Percentiles rank a stretch among this genome's conserved stretches.
phyloP scores from a whole-genome alignment of 2,113 vertebrate species.

The Cynocephalus volans region DNA sequence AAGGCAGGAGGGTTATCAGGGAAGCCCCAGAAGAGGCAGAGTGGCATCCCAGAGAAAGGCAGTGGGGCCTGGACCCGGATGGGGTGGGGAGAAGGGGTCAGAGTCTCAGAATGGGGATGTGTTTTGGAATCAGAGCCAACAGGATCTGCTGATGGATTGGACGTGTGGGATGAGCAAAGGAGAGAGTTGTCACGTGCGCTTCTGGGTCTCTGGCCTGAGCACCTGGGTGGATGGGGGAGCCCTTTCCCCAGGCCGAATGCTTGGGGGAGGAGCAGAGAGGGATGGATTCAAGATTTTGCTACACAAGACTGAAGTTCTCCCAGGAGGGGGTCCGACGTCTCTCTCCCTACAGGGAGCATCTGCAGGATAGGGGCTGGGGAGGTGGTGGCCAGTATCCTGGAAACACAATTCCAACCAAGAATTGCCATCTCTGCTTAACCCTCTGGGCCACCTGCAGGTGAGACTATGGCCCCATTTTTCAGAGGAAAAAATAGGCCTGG shows the following conservation, averaged over 20 bases:
- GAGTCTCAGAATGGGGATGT: constrained; percentile 39
- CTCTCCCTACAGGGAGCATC: not conserved
- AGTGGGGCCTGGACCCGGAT: not conserved
- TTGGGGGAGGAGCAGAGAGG: not conserved
- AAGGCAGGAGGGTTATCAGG: not conserved
- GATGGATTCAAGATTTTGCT: not conserved
- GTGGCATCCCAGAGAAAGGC: not conserved
- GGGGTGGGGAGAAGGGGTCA: not conserved
- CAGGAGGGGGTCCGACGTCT: not conserved
- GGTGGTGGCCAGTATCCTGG: not conserved
- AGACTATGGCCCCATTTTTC: not conserved
- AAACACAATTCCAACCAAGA: not conserved
- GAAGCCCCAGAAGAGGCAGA: not conserved
- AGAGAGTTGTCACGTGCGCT: constrained; percentile 14
- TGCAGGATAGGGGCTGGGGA: not conserved
- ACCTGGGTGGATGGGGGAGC: constrained; percentile 70
- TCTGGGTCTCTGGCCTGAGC: constrained; percentile 69
- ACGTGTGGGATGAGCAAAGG: constrained; percentile 52
- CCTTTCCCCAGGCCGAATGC: not conserved
- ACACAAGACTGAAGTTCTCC: not conserved
- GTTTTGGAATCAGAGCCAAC: constrained; percentile 74
- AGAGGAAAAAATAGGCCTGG: not conserved
- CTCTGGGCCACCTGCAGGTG: not conserved
- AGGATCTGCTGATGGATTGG: constrained; percentile 76
- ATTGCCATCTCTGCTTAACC: not conserved